Base-by-base conservation (phyloP, 2,888 invertebrate genomes). In the Hyppa rectilinea region DNA sequence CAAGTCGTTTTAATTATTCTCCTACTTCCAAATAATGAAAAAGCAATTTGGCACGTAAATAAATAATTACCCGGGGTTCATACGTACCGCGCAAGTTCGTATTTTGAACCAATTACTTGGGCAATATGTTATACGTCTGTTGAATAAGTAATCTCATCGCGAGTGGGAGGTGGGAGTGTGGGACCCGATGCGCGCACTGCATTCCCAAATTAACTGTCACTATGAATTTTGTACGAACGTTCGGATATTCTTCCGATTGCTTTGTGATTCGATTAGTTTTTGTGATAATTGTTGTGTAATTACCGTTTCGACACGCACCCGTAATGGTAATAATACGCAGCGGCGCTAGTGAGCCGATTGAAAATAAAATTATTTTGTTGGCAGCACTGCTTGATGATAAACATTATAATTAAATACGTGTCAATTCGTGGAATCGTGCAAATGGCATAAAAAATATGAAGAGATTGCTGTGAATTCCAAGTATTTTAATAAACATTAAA, bases 121-220 rank as follows among this genome's bases (percentile, higher is more conserved):
- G 92, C 93, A 92, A 93, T 94, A 94, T 92, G 93, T 93, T 93
- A 93, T 91, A 88, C 89, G 94, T 92, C 92, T 88, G 88, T 84
- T 95, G 95, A 95, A 95, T 95, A 94, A 95, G 93, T 95, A 92
- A 94, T 93, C 88, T 87, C 86, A 85, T 79, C 83, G 83, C 75
- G 78, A 75, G 73, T 73, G 85, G 77, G 50, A 71, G 75, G 34
- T 47, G 66, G 31, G 64, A 72, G 75, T 69, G 69, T 72, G 84
- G 79, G 85, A 78, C 75, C 82, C 84, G 81, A 85, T 82, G 85
- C 83, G 84, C 89, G 89, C 89, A 91, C 87, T 94, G 95, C 95
- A 95, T 92, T 93, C 90, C 93, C 93, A 92, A 86, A 95, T 95
- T 93, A 95, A 94, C 95, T 95, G 95, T 95, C 95, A 93, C 87